Evolutionary conservation across 2,888 invertebrate genomes (phyloP).

Genomic region (Parochlus steinenii): DNA sequence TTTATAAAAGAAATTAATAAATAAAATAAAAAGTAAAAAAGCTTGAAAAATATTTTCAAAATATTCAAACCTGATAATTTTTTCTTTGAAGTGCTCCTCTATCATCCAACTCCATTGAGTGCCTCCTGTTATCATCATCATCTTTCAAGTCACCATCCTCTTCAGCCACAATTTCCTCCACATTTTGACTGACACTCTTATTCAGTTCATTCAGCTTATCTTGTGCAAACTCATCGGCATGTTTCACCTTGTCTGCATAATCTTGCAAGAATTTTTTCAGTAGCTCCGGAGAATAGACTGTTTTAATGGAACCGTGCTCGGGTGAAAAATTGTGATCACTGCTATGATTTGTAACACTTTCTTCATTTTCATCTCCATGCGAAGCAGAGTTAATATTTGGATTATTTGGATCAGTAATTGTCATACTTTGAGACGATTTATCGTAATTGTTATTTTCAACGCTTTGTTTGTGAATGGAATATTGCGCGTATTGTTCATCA

Average conservation of each 20-base stretch:
- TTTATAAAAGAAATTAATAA: no score
- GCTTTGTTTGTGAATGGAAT: constrained; percentile 13
- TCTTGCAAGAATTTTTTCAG: constrained; percentile 42
- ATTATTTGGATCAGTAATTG: constrained; percentile 5
- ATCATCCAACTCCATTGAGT: constrained; percentile 17
- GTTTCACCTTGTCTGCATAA: constrained; percentile 39
- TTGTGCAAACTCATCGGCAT: constrained; percentile 9
- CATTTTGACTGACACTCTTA: constrained; percentile 1
- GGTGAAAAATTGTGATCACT: constrained; percentile 8
- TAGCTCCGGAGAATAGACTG: constrained; percentile 34
- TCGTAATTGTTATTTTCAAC: constrained; percentile 2
- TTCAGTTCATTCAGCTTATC: constrained; percentile 10
- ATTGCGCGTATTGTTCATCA: constrained; percentile 19
- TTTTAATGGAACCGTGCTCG: constrained; percentile 22
- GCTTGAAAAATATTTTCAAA: no score
- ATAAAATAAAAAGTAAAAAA: no score
- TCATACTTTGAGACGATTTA: constrained; percentile 11
- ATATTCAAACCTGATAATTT: constrained; percentile 8
- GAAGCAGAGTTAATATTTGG: constrained; percentile 4
- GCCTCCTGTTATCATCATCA: constrained; percentile 30
- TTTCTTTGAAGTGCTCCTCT: constrained; percentile 3
- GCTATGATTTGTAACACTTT: constrained; percentile 12
- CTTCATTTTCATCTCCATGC: constrained; percentile 9
- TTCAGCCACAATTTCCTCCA: constrained; percentile 16
- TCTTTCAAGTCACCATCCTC: constrained; percentile 32